A percentile compares a stretch with the other conserved stretches of the same genome.
Conservation (phyloP, 2,113 vertebrate genomes). For the Piaya cayana region DNA sequence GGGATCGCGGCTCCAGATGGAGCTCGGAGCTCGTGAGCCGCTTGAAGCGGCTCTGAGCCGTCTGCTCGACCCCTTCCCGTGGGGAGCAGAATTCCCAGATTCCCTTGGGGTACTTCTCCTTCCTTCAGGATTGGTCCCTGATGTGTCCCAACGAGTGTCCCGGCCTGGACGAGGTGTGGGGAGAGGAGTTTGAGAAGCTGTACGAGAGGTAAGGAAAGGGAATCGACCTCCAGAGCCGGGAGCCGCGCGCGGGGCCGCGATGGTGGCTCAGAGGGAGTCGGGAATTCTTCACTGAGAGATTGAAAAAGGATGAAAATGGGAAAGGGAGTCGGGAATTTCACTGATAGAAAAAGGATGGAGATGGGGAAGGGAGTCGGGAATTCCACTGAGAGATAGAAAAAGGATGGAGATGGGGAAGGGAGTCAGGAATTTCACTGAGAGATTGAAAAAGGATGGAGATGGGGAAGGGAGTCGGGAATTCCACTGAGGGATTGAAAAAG, state of each 20-base stretch:
- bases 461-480: too few relatives aligned
- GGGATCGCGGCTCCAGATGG: too few relatives aligned
- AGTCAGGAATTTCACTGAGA: too few relatives aligned
- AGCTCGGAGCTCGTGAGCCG: too few relatives aligned
- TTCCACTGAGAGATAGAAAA: too few relatives aligned
- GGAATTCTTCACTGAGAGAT: fast-evolving
- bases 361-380: too few relatives aligned
- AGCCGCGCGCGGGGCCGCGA: neutral
- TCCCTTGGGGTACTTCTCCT: neutral
- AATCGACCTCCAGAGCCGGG: neutral
- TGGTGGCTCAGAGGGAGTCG: neutral
- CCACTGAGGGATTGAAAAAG: too few relatives aligned
- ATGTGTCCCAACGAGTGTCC: conserved; percentile 96
- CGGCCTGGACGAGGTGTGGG: conserved; percentile 93
- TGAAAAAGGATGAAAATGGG: neutral
- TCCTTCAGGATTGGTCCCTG: conserved; percentile 91
- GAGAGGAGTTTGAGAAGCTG: conserved; percentile 93
- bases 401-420: too few relatives aligned
- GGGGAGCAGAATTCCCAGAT: neutral
- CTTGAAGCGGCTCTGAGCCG: too few relatives aligned
- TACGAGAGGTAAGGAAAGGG: conserved; percentile 84
- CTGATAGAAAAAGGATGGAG: too few relatives aligned
- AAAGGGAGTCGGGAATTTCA: too few relatives aligned
- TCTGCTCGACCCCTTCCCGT: neutral
- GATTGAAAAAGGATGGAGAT: too few relatives aligned